These are phyloP conservation scores for Sebastes schlegelii DNA, from an alignment of 2,113 vertebrate species.

Conservation along the genomic window DNA sequence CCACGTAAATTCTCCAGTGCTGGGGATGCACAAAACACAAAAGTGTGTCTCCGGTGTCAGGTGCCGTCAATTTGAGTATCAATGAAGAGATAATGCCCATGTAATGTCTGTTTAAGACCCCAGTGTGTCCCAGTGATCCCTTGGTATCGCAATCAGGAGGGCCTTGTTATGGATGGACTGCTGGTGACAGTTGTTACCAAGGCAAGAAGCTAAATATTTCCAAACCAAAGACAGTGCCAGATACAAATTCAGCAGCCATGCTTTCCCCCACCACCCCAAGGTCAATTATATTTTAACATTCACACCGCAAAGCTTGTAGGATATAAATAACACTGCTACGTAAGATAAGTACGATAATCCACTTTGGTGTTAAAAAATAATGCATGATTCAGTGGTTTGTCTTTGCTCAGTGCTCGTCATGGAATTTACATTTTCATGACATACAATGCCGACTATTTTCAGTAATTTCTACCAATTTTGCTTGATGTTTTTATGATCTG, in stretches of 20 bases:
- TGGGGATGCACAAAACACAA: background rate
- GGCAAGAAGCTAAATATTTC: conserved; percentile 31
- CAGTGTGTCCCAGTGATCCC: conserved; percentile 50
- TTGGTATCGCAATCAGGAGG: conserved; percentile 34
- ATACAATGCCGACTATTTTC: background rate
- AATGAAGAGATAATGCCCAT: conserved; percentile 40
- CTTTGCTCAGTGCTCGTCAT: background rate
- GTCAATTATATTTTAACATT: background rate
- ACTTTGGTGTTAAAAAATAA: background rate
- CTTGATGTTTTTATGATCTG: background rate
- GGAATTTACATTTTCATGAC: too few relatives aligned
- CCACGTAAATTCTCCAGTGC: background rate
- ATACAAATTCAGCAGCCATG: background rate
- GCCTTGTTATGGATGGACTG: conserved; percentile 30
- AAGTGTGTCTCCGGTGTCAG: conserved; percentile 22
- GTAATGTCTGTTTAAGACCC: conserved; percentile 36
- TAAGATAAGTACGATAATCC: background rate
- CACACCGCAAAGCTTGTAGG: background rate
- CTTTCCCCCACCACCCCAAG: background rate
- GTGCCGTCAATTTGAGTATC: conserved; percentile 20
- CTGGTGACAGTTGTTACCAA: conserved; percentile 42
- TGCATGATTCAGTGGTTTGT: background rate
- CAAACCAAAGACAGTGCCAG: background rate
- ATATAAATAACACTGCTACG: background rate
- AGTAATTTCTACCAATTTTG: background rate